Percentiles rank a stretch among this genome's conserved stretches.
Evolutionary conservation across 1,140 invertebrate genomes (phyloP).

Genomic region (Popillia japonica): DNA sequence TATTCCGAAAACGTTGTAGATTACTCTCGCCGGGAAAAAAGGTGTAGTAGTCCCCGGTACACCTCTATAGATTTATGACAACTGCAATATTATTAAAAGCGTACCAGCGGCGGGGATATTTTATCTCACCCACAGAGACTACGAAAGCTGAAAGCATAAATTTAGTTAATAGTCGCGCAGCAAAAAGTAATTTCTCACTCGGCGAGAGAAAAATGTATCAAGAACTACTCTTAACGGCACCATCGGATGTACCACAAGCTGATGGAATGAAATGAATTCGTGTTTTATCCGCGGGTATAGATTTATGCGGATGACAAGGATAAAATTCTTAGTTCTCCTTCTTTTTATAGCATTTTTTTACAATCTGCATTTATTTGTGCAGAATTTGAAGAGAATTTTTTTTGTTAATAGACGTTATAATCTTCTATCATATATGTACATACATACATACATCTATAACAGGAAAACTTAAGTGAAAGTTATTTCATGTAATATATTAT

Average conservation of each 20-base stretch:
- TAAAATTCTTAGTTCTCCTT: no score
- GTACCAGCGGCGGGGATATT: background rate
- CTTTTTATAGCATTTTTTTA: no score
- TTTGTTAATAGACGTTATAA: background rate
- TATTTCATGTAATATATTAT: background rate
- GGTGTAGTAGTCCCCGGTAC: background rate
- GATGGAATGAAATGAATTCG: no score
- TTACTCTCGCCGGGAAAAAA: background rate
- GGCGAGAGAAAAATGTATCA: background rate
- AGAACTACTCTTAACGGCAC: background rate
- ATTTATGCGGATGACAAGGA: no score
- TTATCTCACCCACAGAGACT: background rate
- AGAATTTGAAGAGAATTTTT: no score
- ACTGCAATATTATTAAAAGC: slow-evolving; percentile 15
- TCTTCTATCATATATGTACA: background rate
- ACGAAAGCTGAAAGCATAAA: slow-evolving; percentile 2
- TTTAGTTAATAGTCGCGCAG: slow-evolving; percentile 7
- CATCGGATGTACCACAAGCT: background rate
- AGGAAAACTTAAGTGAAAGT: background rate
- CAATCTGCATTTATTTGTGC: no score
- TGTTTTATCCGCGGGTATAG: no score
- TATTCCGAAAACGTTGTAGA: background rate
- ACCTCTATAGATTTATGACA: slow-evolving; percentile 6
- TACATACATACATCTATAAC: background rate
- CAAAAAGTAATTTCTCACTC: slow-evolving; percentile 5